Evolutionary conservation across 2,113 vertebrate genomes (phyloP), one percentile per base, ranked within the genome.

Genomic region (Phalacrocorax pelagicus): DNA sequence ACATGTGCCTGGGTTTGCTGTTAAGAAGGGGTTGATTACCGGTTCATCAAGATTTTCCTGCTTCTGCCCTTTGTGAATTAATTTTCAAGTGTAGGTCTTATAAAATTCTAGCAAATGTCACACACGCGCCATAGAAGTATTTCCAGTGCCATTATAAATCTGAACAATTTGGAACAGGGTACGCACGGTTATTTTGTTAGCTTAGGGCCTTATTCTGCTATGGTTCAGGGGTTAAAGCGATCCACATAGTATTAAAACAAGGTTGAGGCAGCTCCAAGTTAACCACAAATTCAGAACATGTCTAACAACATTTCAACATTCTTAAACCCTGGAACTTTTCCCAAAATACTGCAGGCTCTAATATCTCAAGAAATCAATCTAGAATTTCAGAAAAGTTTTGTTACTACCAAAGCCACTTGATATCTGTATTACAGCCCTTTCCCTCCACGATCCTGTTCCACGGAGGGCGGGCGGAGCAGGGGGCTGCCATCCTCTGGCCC

Each of bases 281-380:
- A 79, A 98, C 94, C 97, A 65, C 92, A 94, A 72, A 94, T 92
- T 96, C 94, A 91, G 97, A 97, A 90, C 91, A 95, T 55, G 74
- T 82, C 96, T 92, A 83, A 91, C 65, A 92, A 84, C 86, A 42
- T 83, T 92, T 89, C 51, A 86, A 72, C 86, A 74, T 95, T 90
- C 94, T 63, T 57, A 4, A 18, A 78, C 47, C 66, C 90, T 93
- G 92, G 96, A 93, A 90, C 30, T 49, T 36, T 73, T 92, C 95
- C 96, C 11, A 7, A 67, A 75, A 62, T 34, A 32, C 71, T 80
- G 54, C 84, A 83, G 91, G 89, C 92, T 95, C 3, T 55, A 32
- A 52, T 66, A 90, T 91, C 92, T 58, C 4, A 5, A 81, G 91
- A 89, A 90, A 91, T 63, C 79, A 42, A 40, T 36, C 47, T 51